These are phyloP conservation scores for Lasioglossum figueresi DNA, from an alignment of 2,888 invertebrate species.

Conservation along the genomic window DNA sequence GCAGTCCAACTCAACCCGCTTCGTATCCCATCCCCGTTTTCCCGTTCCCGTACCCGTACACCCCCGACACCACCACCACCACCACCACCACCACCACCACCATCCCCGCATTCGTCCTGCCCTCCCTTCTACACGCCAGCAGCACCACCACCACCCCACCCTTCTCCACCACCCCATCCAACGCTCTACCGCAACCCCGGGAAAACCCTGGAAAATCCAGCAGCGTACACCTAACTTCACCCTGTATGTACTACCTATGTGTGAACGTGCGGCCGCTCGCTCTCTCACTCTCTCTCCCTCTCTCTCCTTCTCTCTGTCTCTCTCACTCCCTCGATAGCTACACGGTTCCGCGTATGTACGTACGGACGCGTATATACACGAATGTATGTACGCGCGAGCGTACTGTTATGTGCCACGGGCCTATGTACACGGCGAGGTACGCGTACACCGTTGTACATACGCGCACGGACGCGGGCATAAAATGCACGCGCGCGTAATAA, in stretches of 20 bases:
- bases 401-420: neutral
- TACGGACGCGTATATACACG: neutral
- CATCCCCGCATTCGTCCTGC: neutral
- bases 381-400: neutral
- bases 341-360: neutral
- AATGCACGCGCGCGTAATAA: constrained; percentile 66
- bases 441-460: constrained; percentile 14
- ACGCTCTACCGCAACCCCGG: constrained; percentile 81
- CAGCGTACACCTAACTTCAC: constrained; percentile 77
- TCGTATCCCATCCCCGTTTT: constrained; percentile 38
- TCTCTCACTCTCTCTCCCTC: constrained; percentile 38
- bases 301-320: neutral
- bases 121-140: neutral
- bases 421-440: constrained; percentile 18
- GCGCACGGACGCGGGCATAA: constrained; percentile 29
- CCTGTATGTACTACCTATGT: constrained; percentile 59
- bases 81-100: constrained; percentile 5
- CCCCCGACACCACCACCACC: constrained; percentile 56
- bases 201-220: constrained; percentile 84
- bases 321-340: neutral
- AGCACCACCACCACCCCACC: neutral
- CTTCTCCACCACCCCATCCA: constrained; percentile 62
- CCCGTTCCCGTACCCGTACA: constrained; percentile 40
- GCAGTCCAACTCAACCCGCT: constrained; percentile 60
- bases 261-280: constrained; percentile 54